Evolutionary conservation across 2,797 vertebrate species (phyloP).

Genomic region (Bradypodion pumilum): DNA sequence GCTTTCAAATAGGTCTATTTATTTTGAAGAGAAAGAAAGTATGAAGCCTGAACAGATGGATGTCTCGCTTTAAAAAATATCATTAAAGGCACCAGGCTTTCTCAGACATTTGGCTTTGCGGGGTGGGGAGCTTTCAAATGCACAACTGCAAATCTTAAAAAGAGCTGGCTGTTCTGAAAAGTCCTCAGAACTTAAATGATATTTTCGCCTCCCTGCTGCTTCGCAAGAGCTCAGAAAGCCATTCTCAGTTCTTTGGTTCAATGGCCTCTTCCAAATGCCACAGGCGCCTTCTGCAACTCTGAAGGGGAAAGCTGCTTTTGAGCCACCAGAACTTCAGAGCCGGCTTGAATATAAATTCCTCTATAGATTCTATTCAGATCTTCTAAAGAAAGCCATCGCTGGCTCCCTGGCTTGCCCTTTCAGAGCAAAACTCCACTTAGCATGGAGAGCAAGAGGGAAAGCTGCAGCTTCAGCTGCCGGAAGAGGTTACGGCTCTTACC

Average conservation of each 20-base stretch:
- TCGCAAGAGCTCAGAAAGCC: not conserved
- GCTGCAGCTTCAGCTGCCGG: not conserved
- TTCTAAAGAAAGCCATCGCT: conserved; percentile 42
- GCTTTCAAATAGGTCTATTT: no score
- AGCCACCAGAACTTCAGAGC: conserved; percentile 30
- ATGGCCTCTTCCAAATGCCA: accelerated
- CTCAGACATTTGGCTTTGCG: no score
- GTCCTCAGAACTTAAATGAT: not conserved
- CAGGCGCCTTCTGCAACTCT: not conserved
- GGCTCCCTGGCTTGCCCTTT: not conserved
- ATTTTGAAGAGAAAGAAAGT: not conserved
- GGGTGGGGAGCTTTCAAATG: not conserved
- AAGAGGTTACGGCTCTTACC: conserved; percentile 48
- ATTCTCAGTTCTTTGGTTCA: no score
- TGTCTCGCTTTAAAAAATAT: not conserved
- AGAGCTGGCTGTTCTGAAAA: not conserved
- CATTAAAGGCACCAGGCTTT: not conserved
- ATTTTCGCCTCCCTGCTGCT: not conserved
- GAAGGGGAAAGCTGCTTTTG: conserved; percentile 2
- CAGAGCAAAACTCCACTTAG: not conserved
- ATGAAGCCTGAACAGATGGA: not conserved
- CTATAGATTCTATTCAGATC: conserved; percentile 49
- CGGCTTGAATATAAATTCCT: conserved; percentile 49
- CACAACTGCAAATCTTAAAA: not conserved
- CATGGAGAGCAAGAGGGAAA: not conserved